Base-by-base conservation (phyloP, 1,140 invertebrate species). In the Steinernema feltiae region DNA sequence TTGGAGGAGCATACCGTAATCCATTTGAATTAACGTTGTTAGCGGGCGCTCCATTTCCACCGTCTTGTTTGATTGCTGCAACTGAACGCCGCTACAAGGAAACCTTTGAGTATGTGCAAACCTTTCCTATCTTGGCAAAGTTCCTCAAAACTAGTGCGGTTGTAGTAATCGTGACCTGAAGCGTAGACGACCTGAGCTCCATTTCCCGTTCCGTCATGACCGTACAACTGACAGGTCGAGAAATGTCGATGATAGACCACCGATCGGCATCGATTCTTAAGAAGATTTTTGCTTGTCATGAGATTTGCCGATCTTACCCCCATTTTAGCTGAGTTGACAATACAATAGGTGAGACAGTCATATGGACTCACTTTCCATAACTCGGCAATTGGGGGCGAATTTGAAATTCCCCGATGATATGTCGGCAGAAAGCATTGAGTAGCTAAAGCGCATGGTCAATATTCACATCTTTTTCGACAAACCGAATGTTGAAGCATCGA, bases 181-280 rank as follows among this genome's bases (percentile, higher is more conserved):
- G 80, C 80, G 21, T 71, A 81, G 0, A 82, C 80, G 70, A 82
- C 70, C 30, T 71, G 71, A 15, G 81, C 31, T 17, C 30, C 73
- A 18, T 78, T 46, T 18, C 29, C 72, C 48, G 46, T 81, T 15
- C 78, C 78, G 18, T 75, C 82, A 53, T 82, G 78, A 27, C 63
- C 53, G 41, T 82, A 82, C 15, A 82, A 70, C 72, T 82, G 81
- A 72, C 80, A 82, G 0, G 75, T 82, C 1, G 76, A 81, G 32
- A 82, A 82, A 32, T 78, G 71, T 69, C 74, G 77, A 41, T 82
- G 80, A 76, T 83, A 82, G 18, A 82, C 80, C 29, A 82, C 75
- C 0, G 76, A 70, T 17, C 70, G 72, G 72, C 80, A 82, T 17
- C 30, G 46, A 48, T 80, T 75, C 78, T 79, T 46, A 76, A 80